phyloP scores from a whole-genome alignment of 2,113 vertebrate species.

The Trichomycterus rosablanca region DNA sequence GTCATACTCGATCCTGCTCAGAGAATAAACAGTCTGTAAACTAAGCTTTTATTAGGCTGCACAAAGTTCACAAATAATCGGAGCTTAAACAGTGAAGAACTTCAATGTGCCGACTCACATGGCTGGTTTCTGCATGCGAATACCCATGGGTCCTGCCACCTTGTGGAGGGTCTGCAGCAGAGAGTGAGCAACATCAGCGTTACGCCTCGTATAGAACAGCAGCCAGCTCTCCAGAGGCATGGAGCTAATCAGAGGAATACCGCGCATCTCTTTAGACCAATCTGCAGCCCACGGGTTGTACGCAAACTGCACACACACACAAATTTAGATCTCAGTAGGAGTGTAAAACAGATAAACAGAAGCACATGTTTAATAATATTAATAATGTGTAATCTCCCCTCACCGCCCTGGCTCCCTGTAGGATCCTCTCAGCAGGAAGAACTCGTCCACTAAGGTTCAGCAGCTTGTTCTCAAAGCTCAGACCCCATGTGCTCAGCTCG shows the following conservation, averaged over 20 bases:
- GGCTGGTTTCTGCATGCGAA: conserved; percentile 67
- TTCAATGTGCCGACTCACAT: conserved; percentile 69
- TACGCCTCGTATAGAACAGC: conserved; percentile 73
- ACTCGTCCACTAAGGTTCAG: conserved; percentile 78
- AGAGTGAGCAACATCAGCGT: conserved; percentile 65
- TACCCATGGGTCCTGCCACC: conserved; percentile 78
- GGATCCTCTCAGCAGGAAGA: conserved; percentile 79
- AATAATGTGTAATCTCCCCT: conserved; percentile 24
- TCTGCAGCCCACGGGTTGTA: conserved; percentile 78
- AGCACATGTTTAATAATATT: not conserved
- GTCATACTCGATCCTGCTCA: conserved; percentile 82
- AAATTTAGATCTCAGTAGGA: not conserved
- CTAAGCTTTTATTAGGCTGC: not conserved
- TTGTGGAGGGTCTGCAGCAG: conserved; percentile 78
- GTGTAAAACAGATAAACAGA: not conserved
- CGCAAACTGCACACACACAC: conserved; percentile 67
- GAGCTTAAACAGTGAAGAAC: not conserved
- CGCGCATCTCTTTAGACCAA: conserved; percentile 85
- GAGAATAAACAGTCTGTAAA: no score
- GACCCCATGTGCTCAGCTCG: conserved; percentile 83
- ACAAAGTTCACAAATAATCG: not conserved
- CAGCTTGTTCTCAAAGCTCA: conserved; percentile 80
- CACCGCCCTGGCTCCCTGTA: conserved; percentile 75
- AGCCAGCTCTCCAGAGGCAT: conserved; percentile 80
- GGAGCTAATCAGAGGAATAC: conserved; percentile 65